Percentiles rank a stretch among this genome's conserved stretches.
Conservation (phyloP, 2,113 vertebrate genomes). For the Astatoreochromis straeleni region DNA sequence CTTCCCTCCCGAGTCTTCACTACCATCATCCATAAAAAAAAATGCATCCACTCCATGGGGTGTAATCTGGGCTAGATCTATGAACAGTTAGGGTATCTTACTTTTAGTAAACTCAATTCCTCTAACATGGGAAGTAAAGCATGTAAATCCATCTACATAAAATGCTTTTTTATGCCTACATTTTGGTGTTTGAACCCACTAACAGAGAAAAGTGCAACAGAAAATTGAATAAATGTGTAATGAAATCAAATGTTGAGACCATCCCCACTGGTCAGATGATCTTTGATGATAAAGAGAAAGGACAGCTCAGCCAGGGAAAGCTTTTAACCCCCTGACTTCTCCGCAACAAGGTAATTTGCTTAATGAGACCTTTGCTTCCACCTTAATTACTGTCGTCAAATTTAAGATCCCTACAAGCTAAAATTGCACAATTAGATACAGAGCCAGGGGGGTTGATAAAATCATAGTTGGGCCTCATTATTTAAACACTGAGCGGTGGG, state of each 20-base stretch:
- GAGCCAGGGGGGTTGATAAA: conserved; percentile 25
- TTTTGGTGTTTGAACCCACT: not conserved
- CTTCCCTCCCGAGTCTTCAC: conserved; percentile 43
- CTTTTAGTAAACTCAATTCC: conserved; percentile 15
- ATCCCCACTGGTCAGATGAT: conserved; percentile 25
- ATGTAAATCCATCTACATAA: not conserved
- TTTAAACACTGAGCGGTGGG: not conserved
- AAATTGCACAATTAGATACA: conserved; percentile 32
- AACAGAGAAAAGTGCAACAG: not conserved
- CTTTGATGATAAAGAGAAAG: conserved; percentile 23
- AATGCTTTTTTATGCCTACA: not conserved
- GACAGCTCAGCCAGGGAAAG: conserved; percentile 14
- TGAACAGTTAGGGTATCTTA: conserved; percentile 14
- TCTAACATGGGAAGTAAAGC: not conserved
- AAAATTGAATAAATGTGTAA: conserved; percentile 27
- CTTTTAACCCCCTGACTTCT: conserved; percentile 44
- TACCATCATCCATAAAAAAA: conserved; percentile 55
- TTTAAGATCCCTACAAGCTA: conserved; percentile 13
- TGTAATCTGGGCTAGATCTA: conserved; percentile 25
- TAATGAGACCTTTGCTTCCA: conserved; percentile 51
- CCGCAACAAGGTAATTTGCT: conserved; percentile 41
- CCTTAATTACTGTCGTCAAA: conserved; percentile 37
- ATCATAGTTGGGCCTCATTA: conserved; percentile 15
- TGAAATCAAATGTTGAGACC: conserved; percentile 17
- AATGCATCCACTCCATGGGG: conserved; percentile 47